phyloP scores from a whole-genome alignment of 2,113 vertebrate genomes.

The Pseudorhombus dupliciocellatus region DNA sequence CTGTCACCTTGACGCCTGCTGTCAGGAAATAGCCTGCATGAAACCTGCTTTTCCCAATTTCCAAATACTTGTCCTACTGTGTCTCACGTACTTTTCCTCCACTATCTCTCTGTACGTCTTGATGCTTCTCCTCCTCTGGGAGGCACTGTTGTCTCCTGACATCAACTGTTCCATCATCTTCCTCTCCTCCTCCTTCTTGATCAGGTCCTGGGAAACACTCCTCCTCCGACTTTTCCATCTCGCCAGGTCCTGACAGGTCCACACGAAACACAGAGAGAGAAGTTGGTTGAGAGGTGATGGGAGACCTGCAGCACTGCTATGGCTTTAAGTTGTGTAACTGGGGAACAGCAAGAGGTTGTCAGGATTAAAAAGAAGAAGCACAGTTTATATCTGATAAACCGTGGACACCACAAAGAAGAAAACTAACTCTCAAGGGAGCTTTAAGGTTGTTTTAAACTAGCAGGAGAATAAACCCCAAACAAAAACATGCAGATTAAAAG shows the following conservation, averaged over 20 bases:
- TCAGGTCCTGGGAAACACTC: conserved; percentile 95
- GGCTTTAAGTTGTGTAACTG: conserved; percentile 17
- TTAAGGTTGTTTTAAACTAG: not conserved
- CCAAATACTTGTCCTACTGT: not conserved
- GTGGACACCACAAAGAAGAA: not conserved
- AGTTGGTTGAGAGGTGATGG: not conserved
- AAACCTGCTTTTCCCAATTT: conserved; percentile 30
- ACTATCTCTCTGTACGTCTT: conserved; percentile 99
- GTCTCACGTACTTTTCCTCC: conserved; percentile 90
- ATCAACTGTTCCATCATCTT: conserved; percentile 93
- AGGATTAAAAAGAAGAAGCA: not conserved
- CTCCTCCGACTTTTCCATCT: conserved; percentile 95
- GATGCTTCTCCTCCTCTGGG: conserved; percentile 92
- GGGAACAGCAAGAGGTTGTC: not conserved
- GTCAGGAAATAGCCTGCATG: not conserved
- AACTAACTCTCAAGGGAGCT: not conserved
- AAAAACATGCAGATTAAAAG: not conserved
- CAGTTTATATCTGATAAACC: not conserved
- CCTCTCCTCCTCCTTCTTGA: conserved; percentile 97
- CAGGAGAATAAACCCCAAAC: not conserved
- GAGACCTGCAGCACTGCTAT: conserved; percentile 9
- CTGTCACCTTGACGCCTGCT: not conserved
- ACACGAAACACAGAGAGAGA: not conserved
- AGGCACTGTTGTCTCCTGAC: conserved; percentile 73
- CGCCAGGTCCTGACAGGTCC: conserved; percentile 87